Conservation (phyloP, 1,140 invertebrate species). For the Zaprionus lachaisei region DNA sequence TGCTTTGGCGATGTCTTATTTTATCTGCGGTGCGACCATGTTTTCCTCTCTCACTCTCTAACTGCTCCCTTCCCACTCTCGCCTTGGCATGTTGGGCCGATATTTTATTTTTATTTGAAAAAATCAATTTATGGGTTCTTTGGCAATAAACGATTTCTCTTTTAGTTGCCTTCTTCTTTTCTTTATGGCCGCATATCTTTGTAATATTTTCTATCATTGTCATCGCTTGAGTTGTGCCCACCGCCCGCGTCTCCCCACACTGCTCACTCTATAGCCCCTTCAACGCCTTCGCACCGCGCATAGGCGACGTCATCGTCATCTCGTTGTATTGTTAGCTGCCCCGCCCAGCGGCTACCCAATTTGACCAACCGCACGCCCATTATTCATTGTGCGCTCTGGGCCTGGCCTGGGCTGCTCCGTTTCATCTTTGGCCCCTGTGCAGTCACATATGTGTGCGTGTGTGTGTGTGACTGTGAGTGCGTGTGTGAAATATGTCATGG, state of each 20-base stretch:
- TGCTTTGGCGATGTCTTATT: conserved; percentile 65
- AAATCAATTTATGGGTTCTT: conserved; percentile 82
- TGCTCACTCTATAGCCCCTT: neutral
- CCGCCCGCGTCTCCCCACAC: neutral
- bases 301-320: conserved; percentile 36
- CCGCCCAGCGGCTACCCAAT: conserved; percentile 31
- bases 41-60: neutral
- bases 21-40: conserved; percentile 55
- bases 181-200: conserved; percentile 80
- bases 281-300: neutral
- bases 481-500: conserved; percentile 40
- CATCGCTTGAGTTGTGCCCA: conserved; percentile 60
- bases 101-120: conserved; percentile 83
- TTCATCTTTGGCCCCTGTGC: conserved; percentile 15
- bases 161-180: conserved; percentile 77
- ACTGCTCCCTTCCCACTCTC: neutral
- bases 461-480: conserved; percentile 12
- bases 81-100: conserved; percentile 49
- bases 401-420: conserved; percentile 4
- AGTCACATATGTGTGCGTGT: neutral
- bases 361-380: conserved; percentile 59
- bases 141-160: conserved; percentile 82
- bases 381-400: conserved; percentile 60
- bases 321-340: conserved; percentile 34
- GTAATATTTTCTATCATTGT: conserved; percentile 82